Evolutionary conservation across 2,888 invertebrate genomes (phyloP).

Genomic region (Epinotia demarniana): DNA sequence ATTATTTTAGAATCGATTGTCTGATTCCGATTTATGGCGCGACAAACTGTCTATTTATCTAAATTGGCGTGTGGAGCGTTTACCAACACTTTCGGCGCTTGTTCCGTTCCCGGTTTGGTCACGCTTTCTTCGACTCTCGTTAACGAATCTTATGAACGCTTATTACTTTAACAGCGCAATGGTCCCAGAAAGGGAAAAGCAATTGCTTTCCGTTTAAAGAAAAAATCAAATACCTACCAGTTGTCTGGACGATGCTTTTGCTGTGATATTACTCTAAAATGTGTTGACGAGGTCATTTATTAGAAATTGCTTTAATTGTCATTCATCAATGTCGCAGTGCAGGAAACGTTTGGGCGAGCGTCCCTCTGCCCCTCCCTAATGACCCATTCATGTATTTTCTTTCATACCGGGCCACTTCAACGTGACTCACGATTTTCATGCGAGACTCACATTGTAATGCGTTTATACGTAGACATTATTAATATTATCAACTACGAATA

Average conservation of each 20-base stretch:
- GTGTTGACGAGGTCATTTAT: constrained; percentile 18
- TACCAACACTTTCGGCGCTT: constrained; percentile 66
- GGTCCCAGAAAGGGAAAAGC: constrained; percentile 17
- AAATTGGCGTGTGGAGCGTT: constrained; percentile 50
- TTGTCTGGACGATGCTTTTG: not conserved
- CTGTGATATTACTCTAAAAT: not conserved
- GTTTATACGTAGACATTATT: constrained; percentile 43
- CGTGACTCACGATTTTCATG: constrained; percentile 65
- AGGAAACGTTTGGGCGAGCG: constrained; percentile 64
- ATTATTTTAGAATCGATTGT: not conserved
- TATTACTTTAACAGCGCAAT: constrained; percentile 30
- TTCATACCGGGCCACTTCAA: constrained; percentile 57
- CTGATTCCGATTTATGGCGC: constrained; percentile 20
- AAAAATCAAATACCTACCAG: not conserved
- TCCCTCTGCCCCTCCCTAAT: constrained; percentile 57
- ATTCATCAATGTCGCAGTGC: constrained; percentile 63
- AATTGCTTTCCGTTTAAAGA: not conserved
- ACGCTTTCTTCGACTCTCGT: constrained; percentile 67
- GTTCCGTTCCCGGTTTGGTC: constrained; percentile 56
- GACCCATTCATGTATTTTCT: constrained; percentile 71
- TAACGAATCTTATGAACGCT: constrained; percentile 32
- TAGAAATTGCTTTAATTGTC: constrained; percentile 48
- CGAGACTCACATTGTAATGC: constrained; percentile 53
- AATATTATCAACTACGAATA: constrained; percentile 11
- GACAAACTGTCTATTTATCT: constrained; percentile 47